These are phyloP conservation scores for Orthosia gracilis DNA, from an alignment of 2,888 invertebrate genomes.

Conservation along the genomic window DNA sequence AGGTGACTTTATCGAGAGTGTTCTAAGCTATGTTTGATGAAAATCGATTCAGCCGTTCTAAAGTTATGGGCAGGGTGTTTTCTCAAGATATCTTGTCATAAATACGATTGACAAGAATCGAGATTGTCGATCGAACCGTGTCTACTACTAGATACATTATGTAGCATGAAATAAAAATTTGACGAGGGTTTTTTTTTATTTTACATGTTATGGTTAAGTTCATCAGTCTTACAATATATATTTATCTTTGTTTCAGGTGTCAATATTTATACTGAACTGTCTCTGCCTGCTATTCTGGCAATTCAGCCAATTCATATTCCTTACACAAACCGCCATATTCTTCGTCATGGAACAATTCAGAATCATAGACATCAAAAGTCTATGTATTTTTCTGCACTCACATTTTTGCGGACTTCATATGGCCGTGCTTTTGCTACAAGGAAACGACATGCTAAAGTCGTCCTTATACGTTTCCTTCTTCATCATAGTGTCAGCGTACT, in stretches of 20 bases:
- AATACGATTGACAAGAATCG: too few species aligned
- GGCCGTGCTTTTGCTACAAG: constrained; percentile 83
- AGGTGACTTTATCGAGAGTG: too few species aligned
- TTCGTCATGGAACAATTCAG: constrained; percentile 93
- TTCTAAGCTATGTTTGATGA: too few species aligned
- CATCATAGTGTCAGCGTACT: constrained; percentile 80
- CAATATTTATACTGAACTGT: constrained; percentile 82
- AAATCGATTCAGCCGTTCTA: too few species aligned
- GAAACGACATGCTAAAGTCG: constrained; percentile 87
- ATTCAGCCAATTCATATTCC: constrained; percentile 96
- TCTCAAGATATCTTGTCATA: too few species aligned
- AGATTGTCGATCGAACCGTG: too few species aligned
- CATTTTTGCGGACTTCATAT: constrained; percentile 86
- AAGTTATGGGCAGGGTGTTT: too few species aligned
- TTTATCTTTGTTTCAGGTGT: constrained; percentile 75
- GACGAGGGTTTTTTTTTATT: too few species aligned
- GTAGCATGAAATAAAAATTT: too few species aligned
- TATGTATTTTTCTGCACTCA: constrained; percentile 82
- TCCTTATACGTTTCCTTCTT: constrained; percentile 89
- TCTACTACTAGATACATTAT: too few species aligned
- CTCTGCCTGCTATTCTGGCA: constrained; percentile 93
- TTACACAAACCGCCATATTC: constrained; percentile 94
- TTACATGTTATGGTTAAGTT: too few species aligned
- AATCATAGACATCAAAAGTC: constrained; percentile 85
- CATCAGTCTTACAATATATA: neutral